Base-by-base conservation (phyloP, 2,113 vertebrate species). In the Pelvicachromis taeniatus region DNA sequence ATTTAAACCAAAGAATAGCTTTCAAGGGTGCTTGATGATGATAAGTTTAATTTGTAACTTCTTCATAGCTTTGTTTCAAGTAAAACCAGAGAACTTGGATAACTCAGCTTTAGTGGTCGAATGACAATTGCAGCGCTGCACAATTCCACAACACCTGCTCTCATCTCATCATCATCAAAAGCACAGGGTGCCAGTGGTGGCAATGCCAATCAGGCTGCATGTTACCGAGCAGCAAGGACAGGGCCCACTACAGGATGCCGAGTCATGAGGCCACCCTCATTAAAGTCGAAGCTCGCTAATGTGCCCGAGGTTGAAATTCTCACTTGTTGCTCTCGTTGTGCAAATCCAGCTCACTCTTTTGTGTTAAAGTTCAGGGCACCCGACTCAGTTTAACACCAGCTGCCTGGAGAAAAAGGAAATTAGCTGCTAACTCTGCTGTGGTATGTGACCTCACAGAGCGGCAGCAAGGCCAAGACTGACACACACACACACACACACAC, bases 401-500 rank as follows among this genome's bases (percentile, higher is more conserved):
- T 29, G 31, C 61, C 52, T 81, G 42, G 53, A 90, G 80, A 90
- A 85, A 85, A 68, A 79, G 87, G 84, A 83, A 92, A 92, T 81
- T 55, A 88, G 70, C 42, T 78, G 85, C 87, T 88, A 86, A 91
- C 63, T 78, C 82, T 17, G 48, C 75, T 80, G 54, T 91, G 92
- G 93, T 93, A 95, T 95, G 90, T 92, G 93, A 91, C 90, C 92
- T 83, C 78, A 78, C 84, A 65, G 83, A 84, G 80, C 86, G 78
- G 78, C 73, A 29, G 73, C 33, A 84, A 77, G 35, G 7, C 6
- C 29, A 38, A 38, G 33, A 21, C 19, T 63, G 59, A 19, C 13
- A 19, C n/a, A 17, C 53, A 21, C 38, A 81, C 10, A 55, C 73
- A 61, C 79, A 87, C 59, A 68, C 61, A 42, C 50, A 10, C 13